phyloP scores from a whole-genome alignment of 2,113 vertebrate genomes.

The Etheostoma cragini region DNA sequence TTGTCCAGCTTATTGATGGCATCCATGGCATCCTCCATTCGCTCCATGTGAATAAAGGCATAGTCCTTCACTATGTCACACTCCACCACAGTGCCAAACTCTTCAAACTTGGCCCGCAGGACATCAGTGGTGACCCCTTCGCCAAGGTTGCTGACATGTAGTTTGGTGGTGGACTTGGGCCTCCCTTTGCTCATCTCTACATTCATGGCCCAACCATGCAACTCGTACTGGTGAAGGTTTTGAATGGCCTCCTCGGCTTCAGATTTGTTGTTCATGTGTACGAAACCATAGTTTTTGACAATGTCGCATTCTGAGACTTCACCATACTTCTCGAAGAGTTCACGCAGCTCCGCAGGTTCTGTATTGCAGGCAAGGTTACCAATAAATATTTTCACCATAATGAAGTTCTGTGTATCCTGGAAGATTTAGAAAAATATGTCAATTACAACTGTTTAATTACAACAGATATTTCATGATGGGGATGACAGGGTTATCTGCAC shows the following conservation, averaged over 20 bases:
- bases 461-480: neutral
- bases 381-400: slow-evolving; percentile 97
- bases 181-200: slow-evolving; percentile 95
- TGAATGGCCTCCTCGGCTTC: slow-evolving; percentile 92
- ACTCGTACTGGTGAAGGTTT: slow-evolving; percentile 92
- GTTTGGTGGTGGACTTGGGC: slow-evolving; percentile 91
- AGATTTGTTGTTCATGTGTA: slow-evolving; percentile 90
- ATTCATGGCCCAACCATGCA: slow-evolving; percentile 92
- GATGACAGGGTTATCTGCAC: neutral
- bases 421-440: slow-evolving; percentile 2
- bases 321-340: slow-evolving; percentile 93
- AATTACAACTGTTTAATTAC: neutral
- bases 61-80: slow-evolving; percentile 98
- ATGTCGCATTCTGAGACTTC: slow-evolving; percentile 94
- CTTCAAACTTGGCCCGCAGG: slow-evolving; percentile 90
- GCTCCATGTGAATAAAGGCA: slow-evolving; percentile 96
- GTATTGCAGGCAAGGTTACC: slow-evolving; percentile 91
- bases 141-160: slow-evolving; percentile 93
- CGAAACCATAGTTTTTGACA: slow-evolving; percentile 96
- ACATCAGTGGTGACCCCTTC: slow-evolving; percentile 87
- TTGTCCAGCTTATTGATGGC: slow-evolving; percentile 92
- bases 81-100: slow-evolving; percentile 92
- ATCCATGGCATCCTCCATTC: slow-evolving; percentile 92
- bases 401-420: slow-evolving; percentile 56
- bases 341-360: slow-evolving; percentile 90